A percentile compares a stretch with the other conserved stretches of the same genome.
These are phyloP conservation scores for Hydractinia symbiolongicarpus DNA, from an alignment of 30 jellyfish, hydroid and myxozoan species.

Conservation along the genomic window DNA sequence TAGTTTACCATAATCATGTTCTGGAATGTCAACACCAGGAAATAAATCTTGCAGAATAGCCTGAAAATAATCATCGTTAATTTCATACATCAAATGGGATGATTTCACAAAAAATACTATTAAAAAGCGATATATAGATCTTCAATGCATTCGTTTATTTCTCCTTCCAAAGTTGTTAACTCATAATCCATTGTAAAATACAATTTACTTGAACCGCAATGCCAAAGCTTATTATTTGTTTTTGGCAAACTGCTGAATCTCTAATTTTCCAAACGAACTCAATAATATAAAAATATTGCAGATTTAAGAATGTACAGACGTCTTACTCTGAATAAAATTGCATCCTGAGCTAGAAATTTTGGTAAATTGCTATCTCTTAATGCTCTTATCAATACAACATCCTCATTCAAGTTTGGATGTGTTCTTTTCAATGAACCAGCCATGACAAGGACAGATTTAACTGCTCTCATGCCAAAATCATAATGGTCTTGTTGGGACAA, in stretches of 20 bases:
- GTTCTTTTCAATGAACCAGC: constrained; percentile 98
- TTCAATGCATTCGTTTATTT: too few species aligned
- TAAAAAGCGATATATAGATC: not conserved
- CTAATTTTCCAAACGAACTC: too few species aligned
- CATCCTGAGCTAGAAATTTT: constrained; percentile 90
- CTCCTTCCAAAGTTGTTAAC: too few species aligned
- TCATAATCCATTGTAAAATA: too few species aligned
- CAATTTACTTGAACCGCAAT: too few species aligned
- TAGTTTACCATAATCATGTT: constrained; percentile 83
- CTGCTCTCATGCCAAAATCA: constrained; percentile 99
- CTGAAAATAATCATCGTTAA: constrained; percentile 12
- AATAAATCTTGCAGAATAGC: constrained; percentile 95
- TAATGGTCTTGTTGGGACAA: constrained; percentile 98
- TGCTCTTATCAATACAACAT: constrained; percentile 94
- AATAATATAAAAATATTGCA: too few species aligned
- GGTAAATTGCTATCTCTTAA: constrained; percentile 94
- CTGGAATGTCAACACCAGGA: constrained; percentile 96
- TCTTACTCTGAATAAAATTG: constrained; percentile 61
- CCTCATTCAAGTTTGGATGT: constrained; percentile 79
- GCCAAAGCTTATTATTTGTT: too few species aligned
- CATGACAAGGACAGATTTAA: constrained; percentile 94
- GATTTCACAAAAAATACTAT: too few species aligned
- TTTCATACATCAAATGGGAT: not conserved
- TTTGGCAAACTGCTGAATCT: too few species aligned
- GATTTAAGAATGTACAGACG: not conserved